These are phyloP conservation scores for Trachythela sp. DNA, from an alignment of 64 coral and sea anemone genomes.

Conservation along the genomic window DNA sequence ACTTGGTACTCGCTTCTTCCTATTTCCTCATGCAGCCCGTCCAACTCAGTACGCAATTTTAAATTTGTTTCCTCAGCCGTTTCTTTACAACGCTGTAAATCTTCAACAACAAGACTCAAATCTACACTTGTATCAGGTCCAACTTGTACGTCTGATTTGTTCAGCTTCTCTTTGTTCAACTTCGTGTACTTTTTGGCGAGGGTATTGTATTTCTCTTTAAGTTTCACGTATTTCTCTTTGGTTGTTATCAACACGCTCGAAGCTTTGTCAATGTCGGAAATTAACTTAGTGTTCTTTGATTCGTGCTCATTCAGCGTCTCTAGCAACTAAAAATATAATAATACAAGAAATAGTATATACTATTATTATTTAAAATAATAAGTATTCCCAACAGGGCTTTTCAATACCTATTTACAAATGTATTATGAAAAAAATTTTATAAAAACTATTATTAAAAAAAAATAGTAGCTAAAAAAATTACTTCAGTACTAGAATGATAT, in stretches of 20 bases:
- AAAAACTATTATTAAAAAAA: too few species aligned
- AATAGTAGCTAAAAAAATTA: too few species aligned
- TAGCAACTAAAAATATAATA: not conserved
- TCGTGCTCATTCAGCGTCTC: not conserved
- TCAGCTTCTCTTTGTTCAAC: slow-evolving; percentile 1
- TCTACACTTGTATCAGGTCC: not conserved
- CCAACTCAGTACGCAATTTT: not conserved
- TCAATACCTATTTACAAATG: too few species aligned
- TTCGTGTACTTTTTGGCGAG: not conserved
- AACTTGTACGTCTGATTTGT: not conserved
- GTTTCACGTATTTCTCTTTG: not conserved
- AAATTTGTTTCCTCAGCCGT: not conserved
- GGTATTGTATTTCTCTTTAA: not conserved
- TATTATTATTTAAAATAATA: too few species aligned
- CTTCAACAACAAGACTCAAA: not conserved
- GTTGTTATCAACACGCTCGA: not conserved
- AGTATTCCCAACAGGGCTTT: too few species aligned
- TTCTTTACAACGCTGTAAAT: not conserved
- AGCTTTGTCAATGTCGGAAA: slow-evolving; percentile 12
- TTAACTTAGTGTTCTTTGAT: not conserved
- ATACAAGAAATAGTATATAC: not conserved
- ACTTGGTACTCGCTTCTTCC: not conserved
- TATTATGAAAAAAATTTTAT: too few species aligned
- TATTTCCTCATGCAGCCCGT: not conserved
- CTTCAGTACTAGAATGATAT: too few species aligned